phyloP scores from a whole-genome alignment of 2,113 vertebrate genomes.

The Barbus barbus region DNA sequence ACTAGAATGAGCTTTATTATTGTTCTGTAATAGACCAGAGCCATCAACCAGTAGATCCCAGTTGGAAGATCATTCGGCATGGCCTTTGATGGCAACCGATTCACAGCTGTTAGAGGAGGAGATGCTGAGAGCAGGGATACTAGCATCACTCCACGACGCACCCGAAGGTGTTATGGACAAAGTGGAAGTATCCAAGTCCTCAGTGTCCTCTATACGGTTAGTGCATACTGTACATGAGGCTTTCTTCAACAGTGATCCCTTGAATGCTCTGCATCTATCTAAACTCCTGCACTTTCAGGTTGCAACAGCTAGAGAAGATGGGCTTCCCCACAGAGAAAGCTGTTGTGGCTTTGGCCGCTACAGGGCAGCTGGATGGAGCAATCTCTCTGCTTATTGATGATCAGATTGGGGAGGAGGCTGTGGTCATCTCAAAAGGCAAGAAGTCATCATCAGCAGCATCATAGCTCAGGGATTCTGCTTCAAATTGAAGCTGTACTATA shows the following conservation, averaged over 20 bases:
- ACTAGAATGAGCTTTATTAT: neutral
- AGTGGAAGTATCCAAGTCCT: slow-evolving; percentile 81
- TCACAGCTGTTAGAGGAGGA: slow-evolving; percentile 77
- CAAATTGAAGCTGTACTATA: neutral
- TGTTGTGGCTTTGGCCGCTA: slow-evolving; percentile 85
- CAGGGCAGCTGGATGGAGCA: slow-evolving; percentile 83
- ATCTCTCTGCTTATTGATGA: slow-evolving; percentile 84
- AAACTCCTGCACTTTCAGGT: slow-evolving; percentile 63
- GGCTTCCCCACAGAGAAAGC: slow-evolving; percentile 87
- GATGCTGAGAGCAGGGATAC: slow-evolving; percentile 81
- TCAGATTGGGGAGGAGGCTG: slow-evolving; percentile 76
- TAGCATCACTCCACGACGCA: slow-evolving; percentile 79
- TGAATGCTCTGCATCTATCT: neutral
- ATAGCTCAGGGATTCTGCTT: slow-evolving; percentile 4
- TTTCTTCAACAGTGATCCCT: neutral
- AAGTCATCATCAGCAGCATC: slow-evolving; percentile 4
- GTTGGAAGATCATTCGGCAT: slow-evolving; percentile 51
- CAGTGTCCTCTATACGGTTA: slow-evolving; percentile 85
- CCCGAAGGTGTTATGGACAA: slow-evolving; percentile 64
- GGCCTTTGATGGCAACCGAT: slow-evolving; percentile 60
- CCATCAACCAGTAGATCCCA: slow-evolving; percentile 23
- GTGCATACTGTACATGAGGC: slow-evolving; percentile 19
- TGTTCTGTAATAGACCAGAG: slow-evolving; percentile 55
- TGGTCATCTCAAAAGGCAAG: slow-evolving; percentile 73
- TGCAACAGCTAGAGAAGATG: slow-evolving; percentile 91